These are phyloP conservation scores for Catharus minimus DNA, from an alignment of 2,113 vertebrate species.

Conservation along the genomic window DNA sequence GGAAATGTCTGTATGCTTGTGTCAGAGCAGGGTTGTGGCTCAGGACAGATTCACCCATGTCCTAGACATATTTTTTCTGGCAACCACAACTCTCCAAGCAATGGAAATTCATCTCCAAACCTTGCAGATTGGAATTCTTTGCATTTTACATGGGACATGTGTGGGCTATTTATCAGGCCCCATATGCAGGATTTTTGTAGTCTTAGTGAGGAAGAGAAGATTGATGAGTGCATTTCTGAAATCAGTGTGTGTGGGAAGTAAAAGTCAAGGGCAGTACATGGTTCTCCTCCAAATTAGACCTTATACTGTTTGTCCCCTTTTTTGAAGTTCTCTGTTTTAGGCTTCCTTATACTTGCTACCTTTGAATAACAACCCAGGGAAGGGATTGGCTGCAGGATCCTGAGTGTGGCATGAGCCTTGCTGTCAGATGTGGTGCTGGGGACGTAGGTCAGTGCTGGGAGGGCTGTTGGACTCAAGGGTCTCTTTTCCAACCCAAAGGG, in stretches of 20 bases:
- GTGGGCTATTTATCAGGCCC: neutral
- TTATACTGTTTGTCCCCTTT: neutral
- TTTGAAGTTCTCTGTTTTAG: neutral
- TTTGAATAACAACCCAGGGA: neutral
- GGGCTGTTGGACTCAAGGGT: fast-evolving
- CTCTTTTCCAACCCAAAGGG: neutral
- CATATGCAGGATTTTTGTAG: neutral
- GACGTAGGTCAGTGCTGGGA: neutral
- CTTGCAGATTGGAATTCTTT: neutral
- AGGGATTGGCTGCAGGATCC: neutral
- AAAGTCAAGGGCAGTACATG: neutral
- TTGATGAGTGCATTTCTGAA: neutral
- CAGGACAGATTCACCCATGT: neutral
- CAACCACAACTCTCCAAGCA: neutral
- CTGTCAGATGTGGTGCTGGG: fast-evolving
- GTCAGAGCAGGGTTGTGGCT: neutral
- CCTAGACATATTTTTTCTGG: neutral
- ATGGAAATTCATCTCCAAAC: neutral
- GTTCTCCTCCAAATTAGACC: neutral
- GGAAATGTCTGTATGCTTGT: neutral
- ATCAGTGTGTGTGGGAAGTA: neutral
- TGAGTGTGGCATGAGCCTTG: neutral
- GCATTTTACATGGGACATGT: neutral
- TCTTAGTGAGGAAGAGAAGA: neutral
- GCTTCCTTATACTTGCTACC: neutral